A percentile compares a stretch with the other conserved stretches of the same genome.
phyloP scores from a whole-genome alignment of 2,113 vertebrate genomes.

The Pedetes capensis region DNA sequence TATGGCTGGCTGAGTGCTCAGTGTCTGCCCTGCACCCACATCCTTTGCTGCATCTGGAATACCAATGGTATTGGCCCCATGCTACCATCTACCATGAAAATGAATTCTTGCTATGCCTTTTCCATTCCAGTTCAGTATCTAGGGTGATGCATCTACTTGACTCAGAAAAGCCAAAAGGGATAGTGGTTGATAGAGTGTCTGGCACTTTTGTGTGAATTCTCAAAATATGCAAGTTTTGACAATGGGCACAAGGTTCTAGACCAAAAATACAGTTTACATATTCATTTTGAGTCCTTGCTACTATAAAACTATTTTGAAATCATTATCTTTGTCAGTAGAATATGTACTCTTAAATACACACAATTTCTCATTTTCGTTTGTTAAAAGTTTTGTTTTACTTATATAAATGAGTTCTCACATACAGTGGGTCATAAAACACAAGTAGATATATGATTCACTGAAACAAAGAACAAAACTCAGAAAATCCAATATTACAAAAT shows the following conservation, averaged over 20 bases:
- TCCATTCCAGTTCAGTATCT: background rate
- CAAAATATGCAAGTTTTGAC: background rate
- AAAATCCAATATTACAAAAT: background rate
- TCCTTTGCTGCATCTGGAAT: background rate
- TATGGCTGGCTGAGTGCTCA: fast-evolving
- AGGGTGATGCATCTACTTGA: background rate
- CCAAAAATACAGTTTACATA: background rate
- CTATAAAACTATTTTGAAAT: background rate
- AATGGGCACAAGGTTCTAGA: background rate
- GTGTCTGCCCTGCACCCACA: too few relatives aligned
- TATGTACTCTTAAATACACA: background rate
- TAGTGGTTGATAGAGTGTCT: background rate
- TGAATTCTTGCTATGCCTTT: background rate
- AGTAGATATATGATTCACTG: background rate
- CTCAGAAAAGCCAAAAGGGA: background rate
- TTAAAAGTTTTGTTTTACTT: background rate
- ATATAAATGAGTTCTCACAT: background rate
- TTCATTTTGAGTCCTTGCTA: background rate
- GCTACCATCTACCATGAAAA: background rate
- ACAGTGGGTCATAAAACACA: background rate
- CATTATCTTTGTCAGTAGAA: background rate
- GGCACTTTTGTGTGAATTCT: background rate
- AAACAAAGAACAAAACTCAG: background rate
- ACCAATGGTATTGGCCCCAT: background rate
- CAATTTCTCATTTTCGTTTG: background rate